phyloP scores from a whole-genome alignment of 2,113 vertebrate genomes.

The Brachypteracias leptosomus region DNA sequence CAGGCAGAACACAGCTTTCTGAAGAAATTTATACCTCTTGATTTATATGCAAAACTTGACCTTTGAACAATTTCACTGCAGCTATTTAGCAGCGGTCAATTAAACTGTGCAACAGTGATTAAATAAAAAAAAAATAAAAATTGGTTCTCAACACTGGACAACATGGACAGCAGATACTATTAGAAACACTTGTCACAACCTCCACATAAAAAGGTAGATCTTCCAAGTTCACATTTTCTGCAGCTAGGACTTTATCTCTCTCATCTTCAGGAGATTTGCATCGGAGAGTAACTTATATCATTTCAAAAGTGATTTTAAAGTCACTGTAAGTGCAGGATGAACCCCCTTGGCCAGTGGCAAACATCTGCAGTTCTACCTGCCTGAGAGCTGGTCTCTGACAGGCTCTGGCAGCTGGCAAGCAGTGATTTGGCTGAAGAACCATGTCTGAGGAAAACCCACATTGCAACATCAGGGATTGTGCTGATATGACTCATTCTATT shows the following conservation, averaged over 20 bases:
- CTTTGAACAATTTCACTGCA: background rate
- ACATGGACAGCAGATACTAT: background rate
- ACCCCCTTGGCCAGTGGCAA: background rate
- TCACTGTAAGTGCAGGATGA: fast-evolving
- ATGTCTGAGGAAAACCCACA: background rate
- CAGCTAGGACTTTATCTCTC: background rate
- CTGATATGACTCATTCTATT: background rate
- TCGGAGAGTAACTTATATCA: background rate
- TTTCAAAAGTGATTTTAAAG: background rate
- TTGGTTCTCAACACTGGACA: background rate
- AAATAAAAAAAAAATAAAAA: background rate
- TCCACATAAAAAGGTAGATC: background rate
- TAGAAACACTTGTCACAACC: background rate
- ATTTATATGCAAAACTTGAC: background rate
- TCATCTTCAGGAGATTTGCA: background rate
- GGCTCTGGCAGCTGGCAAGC: background rate
- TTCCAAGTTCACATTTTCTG: background rate
- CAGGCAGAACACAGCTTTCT: background rate
- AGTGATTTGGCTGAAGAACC: background rate
- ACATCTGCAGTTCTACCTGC: background rate
- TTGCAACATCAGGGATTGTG: background rate
- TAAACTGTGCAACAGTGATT: background rate
- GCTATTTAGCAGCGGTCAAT: background rate
- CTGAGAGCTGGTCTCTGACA: background rate
- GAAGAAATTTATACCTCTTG: background rate